phyloP scores from a whole-genome alignment of 2,797 vertebrate species.

The Avahi laniger region DNA sequence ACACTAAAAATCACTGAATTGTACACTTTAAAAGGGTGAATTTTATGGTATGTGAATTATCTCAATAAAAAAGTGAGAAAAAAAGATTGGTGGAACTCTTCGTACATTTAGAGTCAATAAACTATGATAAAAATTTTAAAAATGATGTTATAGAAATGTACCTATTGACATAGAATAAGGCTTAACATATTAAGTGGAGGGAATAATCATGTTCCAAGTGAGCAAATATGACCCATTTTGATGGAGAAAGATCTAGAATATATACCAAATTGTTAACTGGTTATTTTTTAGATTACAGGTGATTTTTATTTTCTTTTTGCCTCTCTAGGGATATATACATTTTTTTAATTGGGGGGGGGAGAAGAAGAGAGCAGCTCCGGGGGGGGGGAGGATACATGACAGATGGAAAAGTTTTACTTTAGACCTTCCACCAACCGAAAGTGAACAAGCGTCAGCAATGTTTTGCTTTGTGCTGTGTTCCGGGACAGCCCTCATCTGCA shows the following conservation, averaged over 20 bases:
- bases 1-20: not conserved
- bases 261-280: not conserved
- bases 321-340: not conserved
- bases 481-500: not conserved
- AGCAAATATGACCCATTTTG: not conserved
- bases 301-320: not conserved
- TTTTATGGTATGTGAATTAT: conserved; percentile 1
- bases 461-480: not conserved
- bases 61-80: not conserved
- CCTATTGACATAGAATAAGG: not conserved
- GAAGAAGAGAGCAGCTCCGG: not conserved
- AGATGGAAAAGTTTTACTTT: not conserved
- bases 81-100: not conserved
- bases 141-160: not conserved
- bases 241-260: not conserved
- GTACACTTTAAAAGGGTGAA: not conserved
- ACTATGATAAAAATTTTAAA: not conserved
- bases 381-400: not conserved
- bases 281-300: not conserved
- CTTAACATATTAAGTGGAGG: not conserved
- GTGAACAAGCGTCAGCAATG: not conserved
- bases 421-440: not conserved
- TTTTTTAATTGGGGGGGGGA: not conserved
- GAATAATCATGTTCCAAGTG: not conserved
- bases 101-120: not conserved